A percentile compares a stretch with the other conserved stretches of the same genome.
These are phyloP conservation scores for Geotrypetes seraphini DNA, from an alignment of 2,797 vertebrate genomes.

Conservation along the genomic window DNA sequence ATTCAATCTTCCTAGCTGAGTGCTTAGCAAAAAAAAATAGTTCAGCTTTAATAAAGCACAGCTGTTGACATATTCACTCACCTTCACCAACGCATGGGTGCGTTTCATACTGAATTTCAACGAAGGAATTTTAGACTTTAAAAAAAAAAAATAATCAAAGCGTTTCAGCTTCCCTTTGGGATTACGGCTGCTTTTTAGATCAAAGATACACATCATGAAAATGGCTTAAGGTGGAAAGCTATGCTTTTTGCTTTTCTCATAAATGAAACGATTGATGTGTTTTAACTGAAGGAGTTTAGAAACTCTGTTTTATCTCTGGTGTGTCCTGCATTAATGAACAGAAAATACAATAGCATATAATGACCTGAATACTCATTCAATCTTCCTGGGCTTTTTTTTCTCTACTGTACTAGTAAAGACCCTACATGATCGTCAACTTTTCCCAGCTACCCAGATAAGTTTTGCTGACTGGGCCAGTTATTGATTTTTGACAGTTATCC, in stretches of 20 bases:
- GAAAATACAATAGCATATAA: no score
- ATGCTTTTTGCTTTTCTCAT: constrained; percentile 21
- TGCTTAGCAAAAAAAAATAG: constrained; percentile 60
- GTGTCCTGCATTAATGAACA: no score
- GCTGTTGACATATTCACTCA: constrained; percentile 57
- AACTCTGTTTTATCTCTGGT: constrained; percentile 20
- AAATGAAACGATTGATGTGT: constrained; percentile 32
- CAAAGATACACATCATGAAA: constrained; percentile 42
- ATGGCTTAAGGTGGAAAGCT: constrained; percentile 30
- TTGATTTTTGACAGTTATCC: no score
- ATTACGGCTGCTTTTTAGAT: constrained; percentile 50
- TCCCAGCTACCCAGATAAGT: no score
- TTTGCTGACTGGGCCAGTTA: no score
- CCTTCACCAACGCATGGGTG: constrained; percentile 54
- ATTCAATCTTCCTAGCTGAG: constrained; percentile 61
- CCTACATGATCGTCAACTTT: no score
- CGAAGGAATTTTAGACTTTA: constrained; percentile 63
- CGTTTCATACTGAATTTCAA: constrained; percentile 66
- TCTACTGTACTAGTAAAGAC: no score
- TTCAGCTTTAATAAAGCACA: constrained; percentile 56
- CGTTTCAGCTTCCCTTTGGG: constrained; percentile 52
- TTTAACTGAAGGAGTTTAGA: constrained; percentile 15
- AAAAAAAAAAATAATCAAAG: constrained; percentile 70
- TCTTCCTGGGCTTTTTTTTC: no score
- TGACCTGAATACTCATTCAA: no score